Conservation (phyloP, 37 sponge, comb jelly and placozoan species). For the Crambe crambe region DNA sequence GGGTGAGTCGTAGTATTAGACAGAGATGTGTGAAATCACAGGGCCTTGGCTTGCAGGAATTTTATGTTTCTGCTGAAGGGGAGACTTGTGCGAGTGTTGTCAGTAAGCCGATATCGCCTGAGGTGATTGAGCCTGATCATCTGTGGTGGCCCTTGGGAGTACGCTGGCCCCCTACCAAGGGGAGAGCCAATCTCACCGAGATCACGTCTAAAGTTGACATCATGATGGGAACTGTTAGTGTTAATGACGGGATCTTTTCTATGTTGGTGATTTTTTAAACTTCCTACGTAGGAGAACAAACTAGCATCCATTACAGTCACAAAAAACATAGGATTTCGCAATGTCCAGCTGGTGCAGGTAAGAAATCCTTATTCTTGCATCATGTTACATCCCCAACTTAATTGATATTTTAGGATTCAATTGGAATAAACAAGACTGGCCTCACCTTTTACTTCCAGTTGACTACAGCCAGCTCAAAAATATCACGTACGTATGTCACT, state of each 20-base stretch:
- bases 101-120: not conserved
- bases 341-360: constrained; percentile 78
- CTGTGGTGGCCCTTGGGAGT: constrained; percentile 60
- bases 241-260: too few species aligned
- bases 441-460: constrained; percentile 81
- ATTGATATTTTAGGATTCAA: constrained; percentile 34
- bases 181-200: not conserved
- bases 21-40: too few species aligned
- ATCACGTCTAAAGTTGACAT: not conserved
- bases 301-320: too few species aligned
- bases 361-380: too few species aligned
- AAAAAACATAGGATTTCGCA: constrained; percentile 76
- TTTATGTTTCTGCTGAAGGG: not conserved
- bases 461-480: constrained; percentile 23
- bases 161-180: constrained; percentile 1
- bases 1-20: constrained; percentile 11
- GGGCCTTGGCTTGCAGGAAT: too few species aligned
- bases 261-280: too few species aligned
- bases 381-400: too few species aligned
- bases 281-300: too few species aligned
- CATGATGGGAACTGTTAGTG: not conserved
- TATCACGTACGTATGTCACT: too few species aligned
- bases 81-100: constrained; percentile 23
- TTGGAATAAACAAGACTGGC: constrained; percentile 37
- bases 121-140: constrained; percentile 2